Conservation (phyloP, 1,140 invertebrate species). For the Calosoma granatense region DNA sequence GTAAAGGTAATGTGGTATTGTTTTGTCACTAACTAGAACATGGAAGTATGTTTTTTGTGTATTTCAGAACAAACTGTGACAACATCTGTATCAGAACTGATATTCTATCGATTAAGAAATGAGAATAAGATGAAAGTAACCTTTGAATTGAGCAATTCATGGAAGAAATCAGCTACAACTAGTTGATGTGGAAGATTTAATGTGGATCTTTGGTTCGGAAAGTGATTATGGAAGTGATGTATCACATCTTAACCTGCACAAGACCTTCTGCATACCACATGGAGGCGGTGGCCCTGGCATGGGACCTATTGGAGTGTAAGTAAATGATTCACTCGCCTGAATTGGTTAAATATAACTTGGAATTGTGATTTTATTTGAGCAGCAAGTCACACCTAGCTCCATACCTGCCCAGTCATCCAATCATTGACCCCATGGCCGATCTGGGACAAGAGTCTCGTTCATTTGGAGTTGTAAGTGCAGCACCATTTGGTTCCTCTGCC, state of each 20-base stretch:
- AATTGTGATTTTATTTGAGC: conserved; percentile 22
- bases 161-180: too few relatives aligned
- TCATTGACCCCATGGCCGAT: conserved; percentile 63
- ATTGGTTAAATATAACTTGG: not conserved
- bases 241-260: conserved; percentile 91
- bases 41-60: too few relatives aligned
- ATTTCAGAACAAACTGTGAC: too few relatives aligned
- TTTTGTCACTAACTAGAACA: too few relatives aligned
- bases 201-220: conserved; percentile 68
- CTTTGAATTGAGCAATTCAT: too few relatives aligned
- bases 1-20: too few relatives aligned
- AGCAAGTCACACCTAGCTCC: conserved; percentile 87
- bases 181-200: conserved; percentile 79
- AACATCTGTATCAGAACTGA: too few relatives aligned
- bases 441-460: conserved; percentile 47
- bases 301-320: conserved; percentile 94
- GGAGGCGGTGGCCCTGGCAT: conserved; percentile 91
- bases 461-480: conserved; percentile 89
- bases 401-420: conserved; percentile 88
- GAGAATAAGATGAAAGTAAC: too few relatives aligned
- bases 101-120: too few relatives aligned
- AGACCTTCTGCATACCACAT: conserved; percentile 97
- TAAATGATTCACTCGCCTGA: not conserved
- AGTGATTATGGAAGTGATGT: conserved; percentile 97
- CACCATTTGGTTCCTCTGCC: conserved; percentile 90